Evolutionary conservation across 2,888 invertebrate genomes (phyloP).

Genomic region (Archaeoteleia sp.): DNA sequence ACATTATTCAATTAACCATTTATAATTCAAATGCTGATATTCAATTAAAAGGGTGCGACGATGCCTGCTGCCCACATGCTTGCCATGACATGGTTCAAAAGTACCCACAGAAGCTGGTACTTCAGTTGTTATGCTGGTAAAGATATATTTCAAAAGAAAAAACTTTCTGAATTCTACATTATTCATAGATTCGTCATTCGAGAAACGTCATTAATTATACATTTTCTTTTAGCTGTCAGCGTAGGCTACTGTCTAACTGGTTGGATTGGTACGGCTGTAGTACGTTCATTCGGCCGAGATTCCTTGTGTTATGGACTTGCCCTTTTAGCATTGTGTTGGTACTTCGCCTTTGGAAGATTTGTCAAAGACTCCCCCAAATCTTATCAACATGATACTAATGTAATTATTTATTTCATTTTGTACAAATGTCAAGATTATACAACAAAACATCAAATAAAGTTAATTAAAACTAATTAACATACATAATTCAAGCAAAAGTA

Average conservation of each 20-base stretch:
- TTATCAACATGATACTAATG: slow-evolving; percentile 73
- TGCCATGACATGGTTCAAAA: slow-evolving; percentile 79
- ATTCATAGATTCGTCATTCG: too few species aligned
- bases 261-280: slow-evolving; percentile 77
- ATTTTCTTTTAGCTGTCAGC: slow-evolving; percentile 75
- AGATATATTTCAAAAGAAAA: too few species aligned
- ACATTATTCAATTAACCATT: slow-evolving; percentile 3
- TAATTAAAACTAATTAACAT: too few species aligned
- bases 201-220: neutral
- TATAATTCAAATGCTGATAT: neutral
- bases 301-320: slow-evolving; percentile 77
- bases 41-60: slow-evolving; percentile 75
- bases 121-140: slow-evolving; percentile 78
- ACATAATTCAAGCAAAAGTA: too few species aligned
- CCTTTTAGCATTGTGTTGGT: slow-evolving; percentile 76
- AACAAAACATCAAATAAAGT: too few species aligned
- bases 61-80: slow-evolving; percentile 79
- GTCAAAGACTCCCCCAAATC: slow-evolving; percentile 77
- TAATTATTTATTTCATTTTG: too few species aligned
- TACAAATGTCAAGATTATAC: too few species aligned
- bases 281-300: slow-evolving; percentile 76
- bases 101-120: slow-evolving; percentile 77
- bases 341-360: slow-evolving; percentile 77
- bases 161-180: too few species aligned
- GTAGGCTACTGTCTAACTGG: slow-evolving; percentile 78